Evolutionary conservation across 1,140 invertebrate species (phyloP), one percentile per base, ranked within the genome.

Genomic region (Vanessa tameamea): DNA sequence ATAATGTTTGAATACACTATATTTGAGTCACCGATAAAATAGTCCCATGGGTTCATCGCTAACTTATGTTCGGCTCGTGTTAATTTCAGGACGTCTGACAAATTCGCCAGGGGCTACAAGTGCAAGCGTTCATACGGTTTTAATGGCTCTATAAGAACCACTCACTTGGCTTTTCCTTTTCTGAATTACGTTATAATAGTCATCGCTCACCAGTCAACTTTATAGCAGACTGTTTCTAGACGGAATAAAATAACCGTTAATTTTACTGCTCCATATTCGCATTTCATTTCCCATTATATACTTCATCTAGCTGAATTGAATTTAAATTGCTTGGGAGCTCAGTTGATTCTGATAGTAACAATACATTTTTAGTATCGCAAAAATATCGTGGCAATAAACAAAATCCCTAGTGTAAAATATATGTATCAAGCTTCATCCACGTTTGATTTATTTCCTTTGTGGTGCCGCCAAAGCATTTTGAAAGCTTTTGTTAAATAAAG

Each of bases 11-110:
- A 59, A 64, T 57, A 61, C 65, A 63, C 51, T 74, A 53, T 69
- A 63, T 65, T 48, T 61, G 59, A 81, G 66, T 81, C 80, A 85
- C 86, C 82, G 81, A 87, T 81, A 85, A 79, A 80, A 76, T 67
- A 63, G 61, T 51, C 65, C 63, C 66, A 12, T 31, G 75, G 75
- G 73, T 78, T 76, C 79, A 71, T 76, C 73, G 65, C 67, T 86
- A 81, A 87, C 80, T 90, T 89, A 87, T 83, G 79, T 87, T 87
- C 84, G 77, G 78, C 75, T 77, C 84, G 85, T 87, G 87, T 89
- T 89, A 89, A 89, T 89, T 88, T 88, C 81, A 78, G 71, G 78
- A 81, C 80, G 78, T 70, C 81, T 84, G 82, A 88, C 84, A 87
- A 88, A 87, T 88, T 82, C 80, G 79, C 80, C 74, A 51, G 69